Conservation (phyloP, 2,888 invertebrate genomes). For the Trissolcus japonicus region DNA sequence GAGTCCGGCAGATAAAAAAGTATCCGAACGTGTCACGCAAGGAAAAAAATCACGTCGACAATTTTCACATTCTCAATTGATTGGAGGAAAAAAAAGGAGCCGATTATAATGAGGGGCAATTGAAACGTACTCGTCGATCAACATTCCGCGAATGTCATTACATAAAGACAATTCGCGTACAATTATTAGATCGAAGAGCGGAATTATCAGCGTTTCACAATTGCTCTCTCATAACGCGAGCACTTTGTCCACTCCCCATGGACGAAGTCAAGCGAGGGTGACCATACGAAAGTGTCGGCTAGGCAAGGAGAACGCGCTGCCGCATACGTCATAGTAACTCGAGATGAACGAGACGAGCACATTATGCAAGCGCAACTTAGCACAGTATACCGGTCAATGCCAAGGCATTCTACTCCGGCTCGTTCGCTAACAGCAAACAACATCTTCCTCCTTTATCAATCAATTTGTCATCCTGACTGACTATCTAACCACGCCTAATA, state of each 20-base stretch:
- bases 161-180: conserved; percentile 37
- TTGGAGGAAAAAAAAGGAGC: conserved; percentile 32
- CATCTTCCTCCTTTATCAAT: conserved; percentile 50
- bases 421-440: conserved; percentile 33
- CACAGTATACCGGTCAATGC: conserved; percentile 75
- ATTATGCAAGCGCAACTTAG: conserved; percentile 71
- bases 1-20: too few species aligned
- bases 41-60: conserved; percentile 31
- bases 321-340: conserved; percentile 51
- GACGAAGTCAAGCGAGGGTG: too few species aligned
- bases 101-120: conserved; percentile 27
- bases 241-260: too few species aligned
- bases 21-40: conserved; percentile 1
- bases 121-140: conserved; percentile 20
- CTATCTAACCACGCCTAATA: background rate
- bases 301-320: conserved; percentile 13
- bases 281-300: background rate
- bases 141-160: conserved; percentile 37
- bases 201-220: too few species aligned
- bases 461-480: conserved; percentile 19
- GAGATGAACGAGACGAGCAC: conserved; percentile 74
- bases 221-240: too few species aligned
- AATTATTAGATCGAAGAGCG: conserved; percentile 11
- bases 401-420: conserved; percentile 70
- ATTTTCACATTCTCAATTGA: conserved; percentile 48